Evolutionary conservation across 92 coral and sea anemone genomes (phyloP), one percentile per base, ranked within the genome.

Genomic region (Diadumene lineata): DNA sequence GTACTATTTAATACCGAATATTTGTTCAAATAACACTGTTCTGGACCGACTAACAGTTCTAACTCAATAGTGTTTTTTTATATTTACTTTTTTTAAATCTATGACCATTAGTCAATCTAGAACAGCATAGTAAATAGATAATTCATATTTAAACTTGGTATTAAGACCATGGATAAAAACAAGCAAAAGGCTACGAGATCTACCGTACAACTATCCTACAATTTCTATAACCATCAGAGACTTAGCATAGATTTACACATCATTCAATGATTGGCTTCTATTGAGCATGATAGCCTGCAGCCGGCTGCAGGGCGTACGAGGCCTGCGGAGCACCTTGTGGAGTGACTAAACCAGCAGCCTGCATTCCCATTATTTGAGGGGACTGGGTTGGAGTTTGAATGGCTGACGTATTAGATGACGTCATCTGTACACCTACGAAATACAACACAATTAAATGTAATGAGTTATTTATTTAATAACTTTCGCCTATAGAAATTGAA

Each of bases 251-350:
- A 31, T 64, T 43, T 32, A 23, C 31, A 34, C 56, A 68, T 8
- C 73, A 50, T 68, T 50, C 27, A 26, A 34, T 26, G 16, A 16
- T 16, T 15, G 1, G 25, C 13, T 15, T 18, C 77, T 74, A 87
- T 88, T 87, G 92, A 61, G 92, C 68, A 53, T 79, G 92, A 73
- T 87, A 87, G 88, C 92, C 92, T 26, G 92, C 92, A 87, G 92
- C 92, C 92, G 86, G 92, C 92, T 87, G 92, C 92, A 87, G 73
- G 85, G 86, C 92, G 67, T 87, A 87, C 31, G 79, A 83, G 65
- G 88, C 81, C 63, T 75, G 79, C 50, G 84, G 82, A 11, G 69
- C 85, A 63, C 92, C 92, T 67, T 83, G 87, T 55, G 81, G 92
- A 43, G 82, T 68, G 16, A 82, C 85, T 62, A 87, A 83, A 65